A percentile compares a stretch with the other conserved stretches of the same genome.
These are phyloP conservation scores for Falco columbarius DNA, from an alignment of 2,797 vertebrate species.

Conservation along the genomic window DNA sequence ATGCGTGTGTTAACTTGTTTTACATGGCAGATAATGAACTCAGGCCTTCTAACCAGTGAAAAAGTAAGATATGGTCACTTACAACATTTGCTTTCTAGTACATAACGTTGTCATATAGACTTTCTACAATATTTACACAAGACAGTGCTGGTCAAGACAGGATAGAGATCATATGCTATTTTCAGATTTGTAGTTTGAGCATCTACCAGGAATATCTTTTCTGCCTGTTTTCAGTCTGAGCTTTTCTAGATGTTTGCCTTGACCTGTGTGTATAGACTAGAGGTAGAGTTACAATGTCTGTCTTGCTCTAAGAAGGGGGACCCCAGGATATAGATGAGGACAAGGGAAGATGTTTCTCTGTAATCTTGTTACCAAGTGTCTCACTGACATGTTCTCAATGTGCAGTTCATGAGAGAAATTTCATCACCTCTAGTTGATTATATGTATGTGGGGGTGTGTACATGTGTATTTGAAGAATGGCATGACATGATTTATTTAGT, in stretches of 20 bases:
- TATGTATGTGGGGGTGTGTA: rapidly evolving
- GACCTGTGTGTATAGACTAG: not conserved
- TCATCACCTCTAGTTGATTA: not conserved
- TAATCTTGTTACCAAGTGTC: not conserved
- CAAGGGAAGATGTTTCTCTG: not conserved
- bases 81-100: not conserved
- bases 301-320: not conserved
- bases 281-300: not conserved
- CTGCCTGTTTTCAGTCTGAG: not conserved
- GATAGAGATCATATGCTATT: not conserved
- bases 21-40: not conserved
- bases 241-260: not conserved
- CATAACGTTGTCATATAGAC: rapidly evolving
- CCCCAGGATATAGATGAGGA: not conserved
- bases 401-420: not conserved
- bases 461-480: rapidly evolving
- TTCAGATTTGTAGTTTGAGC: not conserved
- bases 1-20: not conserved
- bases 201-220: not conserved
- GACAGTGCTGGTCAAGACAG: not conserved
- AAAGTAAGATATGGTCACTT: not conserved
- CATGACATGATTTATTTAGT: not conserved
- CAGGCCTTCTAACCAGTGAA: not conserved
- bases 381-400: rapidly evolving
- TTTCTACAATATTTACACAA: not conserved